These are phyloP conservation scores for Osmoderma eremita DNA, from an alignment of 2,888 invertebrate species.

Conservation along the genomic window DNA sequence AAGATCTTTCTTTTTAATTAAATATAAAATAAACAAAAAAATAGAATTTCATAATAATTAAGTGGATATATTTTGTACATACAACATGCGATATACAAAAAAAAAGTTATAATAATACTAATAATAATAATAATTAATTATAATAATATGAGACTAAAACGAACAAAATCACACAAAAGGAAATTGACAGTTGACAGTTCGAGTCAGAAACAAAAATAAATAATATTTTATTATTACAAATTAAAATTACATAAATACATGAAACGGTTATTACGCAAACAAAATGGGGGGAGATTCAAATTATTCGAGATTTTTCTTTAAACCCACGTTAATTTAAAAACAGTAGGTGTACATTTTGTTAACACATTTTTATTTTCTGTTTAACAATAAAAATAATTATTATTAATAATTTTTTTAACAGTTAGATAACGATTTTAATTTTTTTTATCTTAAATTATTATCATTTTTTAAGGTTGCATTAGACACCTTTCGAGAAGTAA, in stretches of 20 bases:
- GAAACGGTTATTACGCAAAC: constrained; percentile 46
- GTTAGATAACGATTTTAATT: constrained; percentile 29
- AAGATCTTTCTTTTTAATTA: constrained; percentile 50
- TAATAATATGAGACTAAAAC: constrained; percentile 17
- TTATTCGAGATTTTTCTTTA: constrained; percentile 4
- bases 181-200: constrained; percentile 36
- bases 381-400: constrained; percentile 36
- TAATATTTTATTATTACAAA: constrained; percentile 30
- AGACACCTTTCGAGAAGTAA: no score
- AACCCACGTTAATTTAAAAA: constrained; percentile 22
- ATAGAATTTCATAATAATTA: constrained; percentile 47
- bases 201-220: constrained; percentile 48
- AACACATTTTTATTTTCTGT: no score
- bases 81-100: constrained; percentile 50
- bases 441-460: not conserved
- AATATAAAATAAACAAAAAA: constrained; percentile 58
- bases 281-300: constrained; percentile 40
- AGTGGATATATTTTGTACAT: constrained; percentile 61
- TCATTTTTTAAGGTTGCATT: no score
- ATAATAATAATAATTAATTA: constrained; percentile 45
- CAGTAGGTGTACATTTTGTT: constrained; percentile 21
- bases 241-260: constrained; percentile 38
- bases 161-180: constrained; percentile 55
- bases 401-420: constrained; percentile 41
- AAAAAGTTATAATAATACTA: constrained; percentile 37